phyloP scores from a whole-genome alignment of 2,797 vertebrate genomes.

The Sparus aurata region DNA sequence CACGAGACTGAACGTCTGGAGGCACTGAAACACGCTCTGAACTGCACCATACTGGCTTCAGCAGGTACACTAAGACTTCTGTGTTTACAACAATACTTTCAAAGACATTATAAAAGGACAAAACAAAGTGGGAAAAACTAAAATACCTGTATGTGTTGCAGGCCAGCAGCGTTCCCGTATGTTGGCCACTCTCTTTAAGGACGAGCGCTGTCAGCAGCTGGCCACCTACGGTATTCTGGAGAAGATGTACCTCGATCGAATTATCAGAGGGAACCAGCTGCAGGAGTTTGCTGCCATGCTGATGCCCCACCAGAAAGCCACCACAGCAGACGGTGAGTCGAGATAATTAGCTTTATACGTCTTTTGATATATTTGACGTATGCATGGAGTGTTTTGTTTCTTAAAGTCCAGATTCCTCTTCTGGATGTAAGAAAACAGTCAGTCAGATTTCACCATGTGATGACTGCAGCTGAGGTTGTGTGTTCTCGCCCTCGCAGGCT shows the following conservation, averaged over 20 bases:
- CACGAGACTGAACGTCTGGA: conserved; percentile 96
- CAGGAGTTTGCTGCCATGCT: conserved; percentile 99
- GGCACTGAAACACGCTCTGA: conserved; percentile 97
- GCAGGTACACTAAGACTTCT: conserved; percentile 88
- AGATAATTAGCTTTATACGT: neutral
- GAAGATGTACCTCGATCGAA: conserved; percentile 99
- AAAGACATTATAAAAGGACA: neutral
- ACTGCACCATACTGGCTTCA: conserved; percentile 98
- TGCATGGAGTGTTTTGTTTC: neutral
- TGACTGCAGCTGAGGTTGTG: neutral
- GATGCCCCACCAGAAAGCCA: conserved; percentile 99
- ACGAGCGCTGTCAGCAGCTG: conserved; percentile 98
- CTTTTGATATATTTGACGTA: neutral
- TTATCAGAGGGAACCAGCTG: conserved; percentile 97
- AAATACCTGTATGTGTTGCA: conserved; percentile 58
- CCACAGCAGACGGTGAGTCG: conserved; percentile 88
- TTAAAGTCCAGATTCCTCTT: too few relatives aligned
- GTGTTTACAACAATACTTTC: neutral
- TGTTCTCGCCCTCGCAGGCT: conserved; percentile 85
- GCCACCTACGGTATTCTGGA: conserved; percentile 97
- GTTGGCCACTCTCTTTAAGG: conserved; percentile 99
- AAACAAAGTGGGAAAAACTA: neutral
- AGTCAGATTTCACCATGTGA: neutral
- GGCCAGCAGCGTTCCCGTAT: conserved; percentile 99
- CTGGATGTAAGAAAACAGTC: neutral